phyloP scores from a whole-genome alignment of 1,140 invertebrate genomes.

The Magallana ariakensis region DNA sequence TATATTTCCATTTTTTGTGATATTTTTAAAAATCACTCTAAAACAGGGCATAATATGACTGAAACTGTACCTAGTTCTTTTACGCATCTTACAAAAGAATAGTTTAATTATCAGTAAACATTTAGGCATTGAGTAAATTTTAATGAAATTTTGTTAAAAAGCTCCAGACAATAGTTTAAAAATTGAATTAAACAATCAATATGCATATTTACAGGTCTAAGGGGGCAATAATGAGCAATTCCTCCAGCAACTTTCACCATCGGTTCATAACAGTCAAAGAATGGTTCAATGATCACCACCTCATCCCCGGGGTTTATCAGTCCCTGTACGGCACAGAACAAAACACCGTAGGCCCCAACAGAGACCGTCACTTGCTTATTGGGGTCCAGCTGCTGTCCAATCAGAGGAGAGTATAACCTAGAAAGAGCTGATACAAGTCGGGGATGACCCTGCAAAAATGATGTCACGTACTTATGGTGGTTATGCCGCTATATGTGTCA shows the following conservation, averaged over 20 bases:
- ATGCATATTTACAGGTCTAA: constrained; percentile 84
- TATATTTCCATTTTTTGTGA: too few species aligned
- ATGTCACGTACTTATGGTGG: background rate
- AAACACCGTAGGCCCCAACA: constrained; percentile 93
- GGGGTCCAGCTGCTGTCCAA: constrained; percentile 88
- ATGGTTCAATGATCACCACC: constrained; percentile 98
- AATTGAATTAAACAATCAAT: too few species aligned
- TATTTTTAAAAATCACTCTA: too few species aligned
- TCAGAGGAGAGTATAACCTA: constrained; percentile 90
- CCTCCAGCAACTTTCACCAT: constrained; percentile 95
- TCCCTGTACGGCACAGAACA: constrained; percentile 88
- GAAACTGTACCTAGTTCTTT: too few species aligned
- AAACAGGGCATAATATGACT: too few species aligned
- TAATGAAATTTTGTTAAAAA: background rate
- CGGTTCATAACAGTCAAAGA: constrained; percentile 98
- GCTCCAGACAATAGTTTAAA: background rate
- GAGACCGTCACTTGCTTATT: constrained; percentile 93
- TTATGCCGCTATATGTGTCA: too few species aligned
- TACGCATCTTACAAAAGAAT: too few species aligned
- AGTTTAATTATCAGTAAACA: background rate
- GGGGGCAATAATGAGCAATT: constrained; percentile 90
- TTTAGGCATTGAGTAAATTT: background rate
- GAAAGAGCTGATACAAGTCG: constrained; percentile 91
- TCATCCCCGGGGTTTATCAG: constrained; percentile 91
- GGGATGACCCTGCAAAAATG: constrained; percentile 89